Evolutionary conservation across 1,140 invertebrate genomes (phyloP).

Genomic region (Drosophila hydei): DNA sequence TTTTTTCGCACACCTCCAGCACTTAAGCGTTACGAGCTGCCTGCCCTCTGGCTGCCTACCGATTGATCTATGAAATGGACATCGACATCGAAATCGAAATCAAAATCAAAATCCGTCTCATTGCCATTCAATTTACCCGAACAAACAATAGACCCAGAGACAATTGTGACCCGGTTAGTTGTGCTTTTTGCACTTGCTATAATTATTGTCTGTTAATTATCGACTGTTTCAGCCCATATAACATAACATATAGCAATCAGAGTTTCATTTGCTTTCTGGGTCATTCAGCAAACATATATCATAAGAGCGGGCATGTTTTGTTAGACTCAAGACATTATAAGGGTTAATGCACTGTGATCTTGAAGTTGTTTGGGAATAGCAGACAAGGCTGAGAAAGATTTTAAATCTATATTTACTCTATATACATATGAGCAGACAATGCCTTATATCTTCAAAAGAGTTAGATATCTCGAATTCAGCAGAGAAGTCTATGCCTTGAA

Average conservation of each 20-base stretch:
- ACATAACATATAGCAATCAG: slow-evolving; percentile 23
- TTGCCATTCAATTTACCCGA: slow-evolving; percentile 35
- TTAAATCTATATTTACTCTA: too few species aligned
- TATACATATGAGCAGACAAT: too few species aligned
- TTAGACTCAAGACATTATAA: too few species aligned
- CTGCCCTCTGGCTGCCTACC: neutral
- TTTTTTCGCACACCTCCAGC: slow-evolving; percentile 47
- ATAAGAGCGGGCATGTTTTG: neutral
- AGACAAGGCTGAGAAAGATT: too few species aligned
- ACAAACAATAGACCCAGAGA: neutral
- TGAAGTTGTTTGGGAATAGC: slow-evolving; percentile 3
- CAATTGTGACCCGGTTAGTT: slow-evolving; percentile 29
- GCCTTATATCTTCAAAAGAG: too few species aligned
- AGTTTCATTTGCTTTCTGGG: neutral
- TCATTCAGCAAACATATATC: neutral
- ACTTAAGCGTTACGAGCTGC: neutral
- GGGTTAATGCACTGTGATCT: slow-evolving; percentile 29
- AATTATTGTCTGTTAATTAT: slow-evolving; percentile 73
- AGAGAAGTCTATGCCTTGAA: too few species aligned
- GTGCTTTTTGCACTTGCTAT: slow-evolving; percentile 58
- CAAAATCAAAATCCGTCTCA: slow-evolving; percentile 28
- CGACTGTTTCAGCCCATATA: slow-evolving; percentile 52
- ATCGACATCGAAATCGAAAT: slow-evolving; percentile 20
- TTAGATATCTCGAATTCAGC: too few species aligned
- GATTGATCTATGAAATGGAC: slow-evolving; percentile 36